Conservation (phyloP, 2,113 vertebrate species). For the Tinamus guttatus region DNA sequence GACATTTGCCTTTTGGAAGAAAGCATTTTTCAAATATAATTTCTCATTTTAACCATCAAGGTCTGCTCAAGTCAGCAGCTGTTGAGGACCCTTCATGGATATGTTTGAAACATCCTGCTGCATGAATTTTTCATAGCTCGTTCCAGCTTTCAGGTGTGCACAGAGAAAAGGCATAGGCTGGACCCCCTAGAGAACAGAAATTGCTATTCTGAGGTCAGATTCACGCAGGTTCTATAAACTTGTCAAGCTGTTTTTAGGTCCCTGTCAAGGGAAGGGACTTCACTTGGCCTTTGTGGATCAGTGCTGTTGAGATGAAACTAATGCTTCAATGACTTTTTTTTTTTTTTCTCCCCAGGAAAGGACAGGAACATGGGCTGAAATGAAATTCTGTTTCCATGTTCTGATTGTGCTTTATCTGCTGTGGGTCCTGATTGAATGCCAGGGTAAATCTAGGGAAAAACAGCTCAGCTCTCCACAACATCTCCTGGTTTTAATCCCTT, state of each 20-base stretch:
- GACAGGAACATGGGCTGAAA: background rate
- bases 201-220: constrained; percentile 45
- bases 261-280: background rate
- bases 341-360: background rate
- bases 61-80: constrained; percentile 51
- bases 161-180: background rate
- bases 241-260: constrained; percentile 23
- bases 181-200: background rate
- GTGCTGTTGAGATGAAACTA: constrained; percentile 14
- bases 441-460: background rate
- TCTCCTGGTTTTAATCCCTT: background rate
- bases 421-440: background rate
- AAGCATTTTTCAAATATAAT: background rate
- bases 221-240: constrained; percentile 9
- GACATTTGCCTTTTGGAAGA: background rate
- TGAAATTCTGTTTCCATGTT: background rate
- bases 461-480: background rate
- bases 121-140: constrained; percentile 73
- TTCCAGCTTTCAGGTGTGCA: constrained; percentile 42
- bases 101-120: constrained; percentile 1
- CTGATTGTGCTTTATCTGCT: background rate
- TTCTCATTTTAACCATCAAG: constrained; percentile 4
- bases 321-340: background rate
- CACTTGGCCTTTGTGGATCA: background rate
- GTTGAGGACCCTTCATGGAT: constrained; percentile 50